phyloP scores from a whole-genome alignment of 2,113 vertebrate genomes.

The Phodopus roborovskii region DNA sequence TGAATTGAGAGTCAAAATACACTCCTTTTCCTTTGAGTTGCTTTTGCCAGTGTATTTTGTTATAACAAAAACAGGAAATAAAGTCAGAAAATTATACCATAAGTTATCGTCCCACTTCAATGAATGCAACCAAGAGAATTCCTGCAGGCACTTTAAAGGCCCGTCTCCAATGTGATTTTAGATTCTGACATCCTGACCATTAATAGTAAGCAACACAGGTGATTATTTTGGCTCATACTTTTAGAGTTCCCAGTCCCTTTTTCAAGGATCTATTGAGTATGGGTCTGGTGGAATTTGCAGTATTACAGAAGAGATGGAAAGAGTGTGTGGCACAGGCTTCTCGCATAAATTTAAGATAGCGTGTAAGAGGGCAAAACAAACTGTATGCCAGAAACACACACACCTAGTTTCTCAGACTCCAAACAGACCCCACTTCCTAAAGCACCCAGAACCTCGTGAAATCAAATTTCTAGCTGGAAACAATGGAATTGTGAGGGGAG shows the following conservation, averaged over 20 bases:
- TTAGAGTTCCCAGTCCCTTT: neutral
- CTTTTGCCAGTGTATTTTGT: neutral
- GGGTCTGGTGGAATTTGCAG: neutral
- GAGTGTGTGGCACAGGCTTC: neutral
- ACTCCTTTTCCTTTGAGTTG: neutral
- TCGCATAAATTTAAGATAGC: neutral
- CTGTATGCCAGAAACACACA: neutral
- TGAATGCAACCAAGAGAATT: neutral
- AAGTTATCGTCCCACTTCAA: neutral
- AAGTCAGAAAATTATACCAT: neutral
- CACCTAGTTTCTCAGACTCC: neutral
- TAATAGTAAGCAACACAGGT: neutral
- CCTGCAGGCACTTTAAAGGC: neutral
- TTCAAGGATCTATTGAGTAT: neutral
- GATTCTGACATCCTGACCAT: neutral
- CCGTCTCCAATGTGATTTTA: neutral
- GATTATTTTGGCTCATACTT: neutral
- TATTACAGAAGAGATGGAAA: neutral
- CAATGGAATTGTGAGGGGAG: neutral
- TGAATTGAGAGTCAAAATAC: neutral
- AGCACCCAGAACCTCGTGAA: neutral
- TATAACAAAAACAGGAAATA: neutral
- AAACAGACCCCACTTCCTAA: neutral
- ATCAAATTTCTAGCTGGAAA: neutral
- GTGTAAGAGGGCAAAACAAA: neutral